Evolutionary conservation across 2,113 vertebrate species (phyloP).

Genomic region (Brachypteracias leptosomus): DNA sequence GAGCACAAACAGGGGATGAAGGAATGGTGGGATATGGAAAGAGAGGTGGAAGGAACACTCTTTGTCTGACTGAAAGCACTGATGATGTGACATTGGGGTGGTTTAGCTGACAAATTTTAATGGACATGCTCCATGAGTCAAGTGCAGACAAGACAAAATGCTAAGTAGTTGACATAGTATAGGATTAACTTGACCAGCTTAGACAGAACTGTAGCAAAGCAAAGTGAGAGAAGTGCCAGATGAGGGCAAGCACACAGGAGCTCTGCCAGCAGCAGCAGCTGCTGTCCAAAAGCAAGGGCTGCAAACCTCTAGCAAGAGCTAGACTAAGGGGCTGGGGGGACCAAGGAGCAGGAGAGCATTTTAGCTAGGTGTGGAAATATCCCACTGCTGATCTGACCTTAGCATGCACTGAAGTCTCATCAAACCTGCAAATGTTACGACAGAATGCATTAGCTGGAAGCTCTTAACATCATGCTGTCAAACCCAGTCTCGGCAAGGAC

Average conservation of each 20-base stretch:
- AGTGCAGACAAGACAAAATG: constrained; percentile 42
- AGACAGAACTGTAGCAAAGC: constrained; percentile 47
- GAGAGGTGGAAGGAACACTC: background rate
- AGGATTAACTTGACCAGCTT: constrained; percentile 60
- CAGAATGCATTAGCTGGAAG: background rate
- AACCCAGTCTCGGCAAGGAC: background rate
- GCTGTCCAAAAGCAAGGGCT: constrained; percentile 37
- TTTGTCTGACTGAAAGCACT: background rate
- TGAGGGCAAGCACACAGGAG: constrained; percentile 39
- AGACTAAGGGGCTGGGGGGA: background rate
- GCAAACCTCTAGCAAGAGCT: constrained; percentile 2
- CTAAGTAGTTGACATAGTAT: constrained; percentile 51
- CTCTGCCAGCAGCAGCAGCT: constrained; percentile 59
- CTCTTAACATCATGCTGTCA: rapidly evolving
- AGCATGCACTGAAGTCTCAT: background rate
- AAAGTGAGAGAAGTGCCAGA: constrained; percentile 61
- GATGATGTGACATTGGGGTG: rapidly evolving
- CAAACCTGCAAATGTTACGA: background rate
- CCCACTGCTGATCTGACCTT: background rate
- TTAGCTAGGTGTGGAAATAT: background rate
- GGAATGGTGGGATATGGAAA: rapidly evolving
- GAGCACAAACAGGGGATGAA: background rate
- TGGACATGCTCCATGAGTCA: background rate
- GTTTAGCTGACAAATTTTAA: constrained; percentile 19
- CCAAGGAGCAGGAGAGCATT: background rate